phyloP scores from a whole-genome alignment of 2,888 invertebrate genomes.

The Halictus ligatus region DNA sequence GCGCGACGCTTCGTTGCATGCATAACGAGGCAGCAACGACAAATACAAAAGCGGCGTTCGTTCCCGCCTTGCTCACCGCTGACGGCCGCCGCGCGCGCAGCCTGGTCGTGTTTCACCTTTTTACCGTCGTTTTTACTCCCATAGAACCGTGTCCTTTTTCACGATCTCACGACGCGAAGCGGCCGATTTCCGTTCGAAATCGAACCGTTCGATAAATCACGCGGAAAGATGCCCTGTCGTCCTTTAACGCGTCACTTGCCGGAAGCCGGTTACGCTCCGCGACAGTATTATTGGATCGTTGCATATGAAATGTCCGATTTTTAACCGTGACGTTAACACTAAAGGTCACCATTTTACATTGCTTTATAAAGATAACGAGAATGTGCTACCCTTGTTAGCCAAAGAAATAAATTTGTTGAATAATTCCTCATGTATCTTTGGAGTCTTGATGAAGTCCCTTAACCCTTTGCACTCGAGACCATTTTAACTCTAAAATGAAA shows the following conservation, averaged over 20 bases:
- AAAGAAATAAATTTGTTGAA: too few species aligned
- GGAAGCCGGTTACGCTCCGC: background rate
- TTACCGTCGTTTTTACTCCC: background rate
- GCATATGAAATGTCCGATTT: too few species aligned
- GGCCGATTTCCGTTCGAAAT: background rate
- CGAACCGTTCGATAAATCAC: background rate
- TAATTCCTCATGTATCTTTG: too few species aligned
- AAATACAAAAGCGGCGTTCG: conserved; percentile 43
- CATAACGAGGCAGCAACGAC: conserved; percentile 57
- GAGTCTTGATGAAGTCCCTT: too few species aligned
- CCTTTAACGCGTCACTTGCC: background rate
- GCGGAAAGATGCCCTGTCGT: background rate
- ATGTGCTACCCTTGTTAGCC: too few species aligned
- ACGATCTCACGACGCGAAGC: conserved; percentile 12
- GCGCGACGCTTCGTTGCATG: conserved; percentile 61
- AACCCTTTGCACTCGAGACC: too few species aligned
- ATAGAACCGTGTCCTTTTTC: background rate
- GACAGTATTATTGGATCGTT: background rate
- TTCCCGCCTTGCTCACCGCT: background rate
- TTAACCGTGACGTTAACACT: too few species aligned
- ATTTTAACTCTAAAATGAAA: too few species aligned
- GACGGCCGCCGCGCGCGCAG: background rate
- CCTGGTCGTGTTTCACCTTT: background rate
- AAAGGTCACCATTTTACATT: too few species aligned
- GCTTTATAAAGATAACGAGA: too few species aligned